Evolutionary conservation across 2,113 vertebrate species (phyloP).

Genomic region (Pteronura brasiliensis): DNA sequence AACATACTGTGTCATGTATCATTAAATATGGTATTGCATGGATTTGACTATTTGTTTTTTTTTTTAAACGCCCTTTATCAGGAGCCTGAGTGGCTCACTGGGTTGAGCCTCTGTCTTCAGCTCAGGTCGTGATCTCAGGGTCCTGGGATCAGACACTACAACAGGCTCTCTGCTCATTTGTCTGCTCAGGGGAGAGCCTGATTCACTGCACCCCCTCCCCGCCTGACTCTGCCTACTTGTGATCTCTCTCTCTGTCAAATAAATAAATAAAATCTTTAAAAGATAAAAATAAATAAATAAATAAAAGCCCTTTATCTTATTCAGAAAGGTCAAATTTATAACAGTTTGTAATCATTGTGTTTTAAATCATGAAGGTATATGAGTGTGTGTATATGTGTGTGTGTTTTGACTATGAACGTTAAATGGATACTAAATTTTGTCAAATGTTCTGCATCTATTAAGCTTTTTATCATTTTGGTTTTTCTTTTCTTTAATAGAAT

Average conservation of each 20-base stretch:
- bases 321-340: background rate
- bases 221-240: too few relatives aligned
- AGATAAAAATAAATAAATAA: too few relatives aligned
- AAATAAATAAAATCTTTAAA: too few relatives aligned
- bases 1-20: background rate
- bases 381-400: background rate
- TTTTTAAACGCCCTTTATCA: background rate
- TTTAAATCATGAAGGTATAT: background rate
- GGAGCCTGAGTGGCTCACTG: too few relatives aligned
- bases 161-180: too few relatives aligned
- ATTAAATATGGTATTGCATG: background rate
- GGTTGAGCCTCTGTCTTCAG: too few relatives aligned
- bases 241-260: too few relatives aligned
- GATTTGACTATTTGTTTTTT: background rate
- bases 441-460: background rate
- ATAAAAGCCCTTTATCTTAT: background rate
- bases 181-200: too few relatives aligned
- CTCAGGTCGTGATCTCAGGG: too few relatives aligned
- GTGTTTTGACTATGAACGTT: background rate
- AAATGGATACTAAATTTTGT: background rate
- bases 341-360: background rate
- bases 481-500: background rate
- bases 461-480: background rate
- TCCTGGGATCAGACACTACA: too few relatives aligned
- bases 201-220: too few relatives aligned